A percentile compares a stretch with the other conserved stretches of the same genome.
phyloP scores from a whole-genome alignment of 2,888 invertebrate genomes.

The Sinopyrophorus schimmeli region DNA sequence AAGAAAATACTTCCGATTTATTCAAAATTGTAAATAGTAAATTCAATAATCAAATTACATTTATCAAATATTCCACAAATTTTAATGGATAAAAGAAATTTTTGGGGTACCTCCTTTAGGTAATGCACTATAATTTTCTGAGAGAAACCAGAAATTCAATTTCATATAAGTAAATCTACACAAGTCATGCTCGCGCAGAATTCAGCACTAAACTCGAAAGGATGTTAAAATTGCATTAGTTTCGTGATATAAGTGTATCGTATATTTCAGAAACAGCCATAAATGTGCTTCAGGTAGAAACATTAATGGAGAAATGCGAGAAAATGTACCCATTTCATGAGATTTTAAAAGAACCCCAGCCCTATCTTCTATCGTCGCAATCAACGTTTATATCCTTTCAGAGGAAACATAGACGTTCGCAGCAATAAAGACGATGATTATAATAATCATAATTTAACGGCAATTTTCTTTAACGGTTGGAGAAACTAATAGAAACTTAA shows the following conservation, averaged over 20 bases:
- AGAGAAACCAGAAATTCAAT: too few species aligned
- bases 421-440: background rate
- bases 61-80: too few species aligned
- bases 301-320: constrained; percentile 12
- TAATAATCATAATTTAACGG: too few species aligned
- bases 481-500: background rate
- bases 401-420: constrained; percentile 1
- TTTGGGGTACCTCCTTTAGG: too few species aligned
- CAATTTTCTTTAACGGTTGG: too few species aligned
- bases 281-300: constrained; percentile 11
- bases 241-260: constrained; percentile 15
- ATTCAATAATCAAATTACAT: too few species aligned
- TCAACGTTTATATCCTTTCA: background rate
- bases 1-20: too few species aligned
- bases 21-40: too few species aligned
- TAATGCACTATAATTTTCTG: too few species aligned
- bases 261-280: constrained; percentile 8
- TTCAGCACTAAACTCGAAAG: constrained; percentile 13
- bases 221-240: constrained; percentile 23
- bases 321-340: constrained; percentile 7
- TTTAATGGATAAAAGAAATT: too few species aligned
- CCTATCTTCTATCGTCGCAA: background rate
- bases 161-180: too few species aligned
- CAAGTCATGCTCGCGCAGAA: too few species aligned
- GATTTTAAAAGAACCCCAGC: constrained; percentile 2